These are phyloP conservation scores for Julus scanicus DNA, from an alignment of 2,888 invertebrate species.

Conservation along the genomic window DNA sequence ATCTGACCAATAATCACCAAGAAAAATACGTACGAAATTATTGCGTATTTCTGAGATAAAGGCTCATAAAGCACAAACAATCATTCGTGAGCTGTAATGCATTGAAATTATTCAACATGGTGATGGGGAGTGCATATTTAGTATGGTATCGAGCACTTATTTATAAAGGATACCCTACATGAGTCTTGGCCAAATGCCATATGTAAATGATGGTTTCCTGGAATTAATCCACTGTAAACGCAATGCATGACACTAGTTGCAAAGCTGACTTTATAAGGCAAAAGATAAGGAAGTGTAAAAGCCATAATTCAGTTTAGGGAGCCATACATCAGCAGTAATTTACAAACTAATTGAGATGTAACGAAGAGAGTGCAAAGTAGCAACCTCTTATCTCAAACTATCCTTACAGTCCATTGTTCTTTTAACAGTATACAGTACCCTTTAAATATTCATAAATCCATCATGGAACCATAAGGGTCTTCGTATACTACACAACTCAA, in stretches of 20 bases:
- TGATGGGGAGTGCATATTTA: not conserved
- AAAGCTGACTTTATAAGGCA: not conserved
- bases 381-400: conserved; percentile 6
- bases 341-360: conserved; percentile 11
- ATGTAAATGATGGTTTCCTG: not conserved
- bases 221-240: not conserved
- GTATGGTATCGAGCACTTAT: not conserved
- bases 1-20: not conserved
- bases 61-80: not conserved
- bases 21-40: not conserved
- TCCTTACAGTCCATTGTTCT: not conserved
- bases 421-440: not conserved
- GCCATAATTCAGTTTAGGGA: not conserved
- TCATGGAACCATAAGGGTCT: not conserved
- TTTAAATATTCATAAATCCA: not conserved
- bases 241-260: not conserved
- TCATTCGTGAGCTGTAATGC: not conserved
- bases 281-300: conserved; percentile 15
- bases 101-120: not conserved
- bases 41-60: not conserved
- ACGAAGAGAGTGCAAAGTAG: not conserved
- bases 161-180: not conserved
- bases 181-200: not conserved
- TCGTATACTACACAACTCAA: not conserved
- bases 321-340: conserved; percentile 1